A percentile compares a stretch with the other conserved stretches of the same genome.
These are phyloP conservation scores for Cantharis lateralis DNA, from an alignment of 2,888 invertebrate species.

Conservation along the genomic window DNA sequence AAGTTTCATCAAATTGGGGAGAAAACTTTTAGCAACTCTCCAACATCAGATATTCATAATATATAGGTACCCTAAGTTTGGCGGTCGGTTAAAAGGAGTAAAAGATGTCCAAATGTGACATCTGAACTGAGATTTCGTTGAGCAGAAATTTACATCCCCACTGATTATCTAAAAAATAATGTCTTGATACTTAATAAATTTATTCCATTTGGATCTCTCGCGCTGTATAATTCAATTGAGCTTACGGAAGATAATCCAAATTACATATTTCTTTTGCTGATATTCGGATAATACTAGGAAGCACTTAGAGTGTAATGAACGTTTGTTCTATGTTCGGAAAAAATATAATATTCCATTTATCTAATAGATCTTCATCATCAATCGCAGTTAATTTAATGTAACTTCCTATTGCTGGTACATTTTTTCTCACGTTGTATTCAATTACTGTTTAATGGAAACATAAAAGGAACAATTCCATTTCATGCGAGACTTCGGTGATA, in stretches of 20 bases:
- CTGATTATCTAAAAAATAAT: too few species aligned
- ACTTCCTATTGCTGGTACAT: neutral
- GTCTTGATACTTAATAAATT: neutral
- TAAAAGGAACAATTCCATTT: neutral
- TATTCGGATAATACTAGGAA: neutral
- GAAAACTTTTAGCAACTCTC: too few species aligned
- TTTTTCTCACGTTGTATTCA: neutral
- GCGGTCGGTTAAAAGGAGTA: too few species aligned
- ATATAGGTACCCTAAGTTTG: too few species aligned
- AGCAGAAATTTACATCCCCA: too few species aligned
- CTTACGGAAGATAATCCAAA: neutral
- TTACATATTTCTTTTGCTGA: neutral
- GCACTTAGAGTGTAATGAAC: neutral
- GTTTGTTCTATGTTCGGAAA: neutral
- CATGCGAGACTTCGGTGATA: neutral
- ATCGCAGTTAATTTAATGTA: neutral
- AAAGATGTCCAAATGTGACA: too few species aligned
- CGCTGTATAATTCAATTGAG: neutral
- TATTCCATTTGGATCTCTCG: neutral
- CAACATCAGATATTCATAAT: too few species aligned
- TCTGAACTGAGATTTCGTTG: too few species aligned
- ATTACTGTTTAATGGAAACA: neutral
- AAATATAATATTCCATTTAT: neutral
- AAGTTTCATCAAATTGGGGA: too few species aligned
- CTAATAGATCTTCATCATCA: neutral